A percentile compares a stretch with the other conserved stretches of the same genome.
Evolutionary conservation across 2,797 vertebrate genomes (phyloP).

Genomic region (Pseudocheirus occidentalis): DNA sequence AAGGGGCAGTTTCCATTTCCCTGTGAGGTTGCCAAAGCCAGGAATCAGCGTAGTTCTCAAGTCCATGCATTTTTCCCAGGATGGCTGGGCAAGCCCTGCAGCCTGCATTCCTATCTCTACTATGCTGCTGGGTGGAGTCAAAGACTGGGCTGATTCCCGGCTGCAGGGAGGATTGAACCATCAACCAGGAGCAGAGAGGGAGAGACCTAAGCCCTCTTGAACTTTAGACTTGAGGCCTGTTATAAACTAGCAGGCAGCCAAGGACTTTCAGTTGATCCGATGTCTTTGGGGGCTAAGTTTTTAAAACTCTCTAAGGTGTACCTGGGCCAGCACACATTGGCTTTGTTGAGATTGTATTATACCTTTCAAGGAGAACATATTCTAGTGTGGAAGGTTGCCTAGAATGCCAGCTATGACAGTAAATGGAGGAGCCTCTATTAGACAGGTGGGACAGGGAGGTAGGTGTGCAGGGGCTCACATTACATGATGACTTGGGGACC

Average conservation of each 20-base stretch:
- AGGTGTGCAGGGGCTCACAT: neutral
- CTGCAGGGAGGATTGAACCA: neutral
- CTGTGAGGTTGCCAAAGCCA: slow-evolving; percentile 45
- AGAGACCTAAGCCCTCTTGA: slow-evolving; percentile 78
- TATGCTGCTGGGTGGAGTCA: rapidly evolving
- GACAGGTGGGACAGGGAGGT: neutral
- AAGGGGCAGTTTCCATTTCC: slow-evolving; percentile 48
- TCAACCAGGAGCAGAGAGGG: neutral
- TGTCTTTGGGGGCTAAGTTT: slow-evolving; percentile 52
- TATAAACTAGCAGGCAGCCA: slow-evolving; percentile 67
- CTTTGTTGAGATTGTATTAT: neutral
- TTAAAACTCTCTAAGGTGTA: slow-evolving; percentile 33
- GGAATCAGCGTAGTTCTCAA: slow-evolving; percentile 37
- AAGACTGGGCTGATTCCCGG: neutral
- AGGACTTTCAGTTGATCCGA: slow-evolving; percentile 65
- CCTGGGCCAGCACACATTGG: neutral
- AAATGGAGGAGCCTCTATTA: slow-evolving; percentile 11
- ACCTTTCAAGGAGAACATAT: slow-evolving; percentile 19
- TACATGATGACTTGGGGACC: neutral
- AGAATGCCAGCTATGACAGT: slow-evolving; percentile 28
- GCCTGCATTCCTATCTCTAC: neutral
- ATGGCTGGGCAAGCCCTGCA: neutral
- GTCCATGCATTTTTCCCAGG: neutral
- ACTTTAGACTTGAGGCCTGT: slow-evolving; percentile 81
- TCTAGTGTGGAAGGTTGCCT: slow-evolving; percentile 16